These are phyloP conservation scores for Otis tarda DNA, from an alignment of 2,113 vertebrate species.

Conservation along the genomic window DNA sequence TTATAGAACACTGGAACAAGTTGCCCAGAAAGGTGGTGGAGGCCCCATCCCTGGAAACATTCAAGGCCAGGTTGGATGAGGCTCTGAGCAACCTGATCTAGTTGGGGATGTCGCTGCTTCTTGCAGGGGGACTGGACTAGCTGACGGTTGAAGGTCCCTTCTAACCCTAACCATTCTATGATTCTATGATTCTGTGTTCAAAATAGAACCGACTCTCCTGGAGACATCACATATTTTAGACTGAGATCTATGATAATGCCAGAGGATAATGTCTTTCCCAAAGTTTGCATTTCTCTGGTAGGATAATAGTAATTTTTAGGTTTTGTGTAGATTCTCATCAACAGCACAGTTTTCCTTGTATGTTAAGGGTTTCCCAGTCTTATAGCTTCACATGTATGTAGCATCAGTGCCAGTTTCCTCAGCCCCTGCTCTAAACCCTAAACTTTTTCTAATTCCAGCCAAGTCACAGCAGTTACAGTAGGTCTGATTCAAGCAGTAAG, in stretches of 20 bases:
- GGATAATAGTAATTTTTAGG: not conserved
- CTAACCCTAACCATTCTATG: too few relatives aligned
- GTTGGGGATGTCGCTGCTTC: too few relatives aligned
- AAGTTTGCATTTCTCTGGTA: not conserved
- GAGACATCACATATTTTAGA: not conserved
- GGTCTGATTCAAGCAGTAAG: not conserved
- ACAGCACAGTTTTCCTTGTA: not conserved
- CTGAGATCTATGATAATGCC: not conserved
- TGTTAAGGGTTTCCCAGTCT: not conserved
- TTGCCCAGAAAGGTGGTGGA: too few relatives aligned
- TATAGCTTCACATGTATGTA: not conserved
- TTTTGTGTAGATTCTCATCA: not conserved
- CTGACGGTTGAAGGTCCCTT: too few relatives aligned
- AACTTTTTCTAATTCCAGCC: not conserved
- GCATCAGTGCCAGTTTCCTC: not conserved
- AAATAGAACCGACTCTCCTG: not conserved
- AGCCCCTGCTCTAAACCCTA: not conserved
- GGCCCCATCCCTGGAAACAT: too few relatives aligned
- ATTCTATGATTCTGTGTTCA: not conserved
- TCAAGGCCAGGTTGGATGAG: too few relatives aligned
- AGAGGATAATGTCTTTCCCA: not conserved
- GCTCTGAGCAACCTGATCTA: too few relatives aligned
- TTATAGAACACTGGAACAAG: too few relatives aligned
- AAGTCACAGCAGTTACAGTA: not conserved
- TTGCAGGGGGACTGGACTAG: too few relatives aligned